Percentiles rank a stretch among this genome's conserved stretches.
Evolutionary conservation across 2,797 vertebrate species (phyloP).

Genomic region (Myotis findleyi): DNA sequence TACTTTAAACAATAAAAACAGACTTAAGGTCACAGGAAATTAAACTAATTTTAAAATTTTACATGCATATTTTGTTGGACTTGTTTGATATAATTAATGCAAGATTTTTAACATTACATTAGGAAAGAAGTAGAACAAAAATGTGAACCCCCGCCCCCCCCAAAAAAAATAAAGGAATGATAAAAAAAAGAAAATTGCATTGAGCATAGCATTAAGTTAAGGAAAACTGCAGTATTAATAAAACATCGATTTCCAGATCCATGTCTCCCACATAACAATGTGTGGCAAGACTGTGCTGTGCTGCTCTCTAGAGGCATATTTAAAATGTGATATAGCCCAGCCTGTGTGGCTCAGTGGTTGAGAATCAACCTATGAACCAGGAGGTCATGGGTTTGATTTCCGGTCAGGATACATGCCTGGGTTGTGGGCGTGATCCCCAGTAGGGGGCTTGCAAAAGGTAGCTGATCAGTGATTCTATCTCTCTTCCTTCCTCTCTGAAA

Average conservation of each 20-base stretch:
- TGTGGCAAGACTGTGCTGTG: not conserved
- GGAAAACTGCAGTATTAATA: not conserved
- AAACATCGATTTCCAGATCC: constrained; percentile 28
- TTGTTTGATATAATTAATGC: not conserved
- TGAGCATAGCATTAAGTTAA: not conserved
- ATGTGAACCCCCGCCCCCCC: not conserved
- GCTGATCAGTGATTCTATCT: not conserved
- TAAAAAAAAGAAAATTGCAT: not conserved
- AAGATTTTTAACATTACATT: not conserved
- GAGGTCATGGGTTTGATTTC: not conserved
- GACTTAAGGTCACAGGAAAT: not conserved
- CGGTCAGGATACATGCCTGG: not conserved
- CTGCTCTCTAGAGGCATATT: not conserved
- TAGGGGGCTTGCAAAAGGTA: not conserved
- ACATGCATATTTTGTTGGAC: not conserved
- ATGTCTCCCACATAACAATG: not conserved
- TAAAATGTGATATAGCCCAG: not conserved
- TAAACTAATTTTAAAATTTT: not conserved
- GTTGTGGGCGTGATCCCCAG: not conserved
- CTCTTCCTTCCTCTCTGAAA: not conserved
- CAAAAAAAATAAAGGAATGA: too few species aligned
- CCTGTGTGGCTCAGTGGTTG: not conserved
- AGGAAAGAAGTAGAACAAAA: constrained; percentile 24
- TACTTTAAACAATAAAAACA: not conserved
- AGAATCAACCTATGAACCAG: not conserved